phyloP scores from a whole-genome alignment of 2,888 invertebrate species.

The Tenthredo mesomela region DNA sequence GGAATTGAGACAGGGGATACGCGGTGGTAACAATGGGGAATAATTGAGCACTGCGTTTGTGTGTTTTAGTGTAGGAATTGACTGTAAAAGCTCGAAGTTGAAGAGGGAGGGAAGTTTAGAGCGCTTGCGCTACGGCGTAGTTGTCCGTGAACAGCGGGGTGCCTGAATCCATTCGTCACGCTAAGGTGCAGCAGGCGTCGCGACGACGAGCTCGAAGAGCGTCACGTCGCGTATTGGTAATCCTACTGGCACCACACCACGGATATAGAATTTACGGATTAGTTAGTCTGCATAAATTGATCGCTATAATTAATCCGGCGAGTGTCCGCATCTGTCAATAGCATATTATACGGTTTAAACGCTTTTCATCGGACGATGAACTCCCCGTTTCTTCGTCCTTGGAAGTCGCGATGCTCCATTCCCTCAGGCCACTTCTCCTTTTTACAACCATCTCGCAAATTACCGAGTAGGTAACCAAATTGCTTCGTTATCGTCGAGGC shows the following conservation, averaged over 20 bases:
- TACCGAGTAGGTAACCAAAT: not conserved
- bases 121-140: slow-evolving; percentile 32
- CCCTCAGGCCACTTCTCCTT: not conserved
- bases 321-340: not conserved
- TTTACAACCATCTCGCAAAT: slow-evolving; percentile 5
- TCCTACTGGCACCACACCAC: not conserved
- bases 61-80: not conserved
- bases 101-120: not conserved
- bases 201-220: slow-evolving; percentile 1
- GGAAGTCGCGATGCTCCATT: not conserved
- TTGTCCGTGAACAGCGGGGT: slow-evolving; percentile 37
- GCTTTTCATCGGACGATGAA: not conserved
- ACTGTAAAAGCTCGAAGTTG: not conserved
- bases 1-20: not conserved
- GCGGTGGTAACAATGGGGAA: slow-evolving; percentile 31
- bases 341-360: not conserved
- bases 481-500: slow-evolving; percentile 14
- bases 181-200: slow-evolving; percentile 35
- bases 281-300: not conserved
- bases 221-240: slow-evolving; percentile 10
- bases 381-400: not conserved
- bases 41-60: slow-evolving; percentile 27
- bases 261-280: slow-evolving; percentile 7
- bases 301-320: not conserved
- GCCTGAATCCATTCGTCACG: slow-evolving; percentile 35